A percentile compares a stretch with the other conserved stretches of the same genome.
Conservation (phyloP, 2,888 invertebrate species). For the Escarpia spicata region DNA sequence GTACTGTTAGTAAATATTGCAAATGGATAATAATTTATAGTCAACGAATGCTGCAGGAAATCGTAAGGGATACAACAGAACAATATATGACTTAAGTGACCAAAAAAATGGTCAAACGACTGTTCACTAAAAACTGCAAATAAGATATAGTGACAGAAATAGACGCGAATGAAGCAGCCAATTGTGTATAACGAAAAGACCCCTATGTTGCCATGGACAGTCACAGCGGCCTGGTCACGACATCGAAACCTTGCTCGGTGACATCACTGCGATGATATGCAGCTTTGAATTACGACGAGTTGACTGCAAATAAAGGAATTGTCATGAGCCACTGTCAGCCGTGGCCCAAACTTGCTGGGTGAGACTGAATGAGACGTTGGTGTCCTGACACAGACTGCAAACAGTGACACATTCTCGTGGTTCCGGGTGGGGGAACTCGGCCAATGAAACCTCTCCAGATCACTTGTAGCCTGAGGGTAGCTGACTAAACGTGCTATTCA, state of each 20-base stretch:
- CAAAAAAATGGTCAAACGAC: background rate
- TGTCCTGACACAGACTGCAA: background rate
- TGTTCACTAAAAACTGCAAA: background rate
- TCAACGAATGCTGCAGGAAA: background rate
- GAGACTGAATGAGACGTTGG: background rate
- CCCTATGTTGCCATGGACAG: background rate
- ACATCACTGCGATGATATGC: conserved; percentile 13
- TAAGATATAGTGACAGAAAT: background rate
- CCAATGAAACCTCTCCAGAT: background rate
- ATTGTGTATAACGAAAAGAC: background rate
- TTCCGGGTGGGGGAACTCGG: background rate
- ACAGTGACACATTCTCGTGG: background rate
- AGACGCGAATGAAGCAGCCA: background rate
- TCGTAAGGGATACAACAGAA: background rate
- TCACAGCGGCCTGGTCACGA: background rate
- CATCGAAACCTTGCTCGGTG: background rate
- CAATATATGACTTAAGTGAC: background rate
- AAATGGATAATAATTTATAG: background rate
- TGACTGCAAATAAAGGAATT: background rate
- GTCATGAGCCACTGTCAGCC: background rate
- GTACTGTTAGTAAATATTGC: background rate
- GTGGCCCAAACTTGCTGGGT: background rate
- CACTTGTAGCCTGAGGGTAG: background rate
- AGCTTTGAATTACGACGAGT: conserved; percentile 10
- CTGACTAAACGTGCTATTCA: conserved; percentile 4